Conservation (phyloP, 2,888 invertebrate genomes). For the Tenthredo livida region DNA sequence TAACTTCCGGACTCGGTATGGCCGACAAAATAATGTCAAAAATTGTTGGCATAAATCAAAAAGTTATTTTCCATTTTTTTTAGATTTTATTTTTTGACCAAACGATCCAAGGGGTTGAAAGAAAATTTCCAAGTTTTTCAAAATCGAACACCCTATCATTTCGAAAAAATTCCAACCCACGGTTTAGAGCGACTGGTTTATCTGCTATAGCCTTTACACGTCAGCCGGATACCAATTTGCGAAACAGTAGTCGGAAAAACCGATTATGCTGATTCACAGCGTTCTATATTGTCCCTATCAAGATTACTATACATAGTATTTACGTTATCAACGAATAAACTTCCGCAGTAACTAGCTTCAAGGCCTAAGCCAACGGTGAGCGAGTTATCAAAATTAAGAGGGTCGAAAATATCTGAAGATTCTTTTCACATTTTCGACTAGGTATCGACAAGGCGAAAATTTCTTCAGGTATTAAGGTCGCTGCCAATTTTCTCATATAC, state of each 20-base stretch:
- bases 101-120: too few species aligned
- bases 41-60: constrained; percentile 15
- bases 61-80: neutral
- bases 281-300: constrained; percentile 10
- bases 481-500: neutral
- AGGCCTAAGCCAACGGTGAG: neutral
- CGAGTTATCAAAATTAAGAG: neutral
- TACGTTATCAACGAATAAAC: constrained; percentile 1
- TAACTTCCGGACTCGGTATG: constrained; percentile 65
- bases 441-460: neutral
- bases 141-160: neutral
- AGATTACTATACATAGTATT: neutral
- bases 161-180: neutral
- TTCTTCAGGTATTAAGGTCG: neutral
- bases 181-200: too few species aligned
- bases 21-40: constrained; percentile 60
- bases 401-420: neutral
- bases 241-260: neutral
- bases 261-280: constrained; percentile 5
- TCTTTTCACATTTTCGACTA: neutral
- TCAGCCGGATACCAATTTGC: neutral
- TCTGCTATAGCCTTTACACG: neutral
- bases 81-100: too few species aligned
- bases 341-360: neutral
- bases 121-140: neutral